Evolutionary conservation across 35 echinoderm and acorn worm genomes (phyloP).

Genomic region (Diadema setosum): DNA sequence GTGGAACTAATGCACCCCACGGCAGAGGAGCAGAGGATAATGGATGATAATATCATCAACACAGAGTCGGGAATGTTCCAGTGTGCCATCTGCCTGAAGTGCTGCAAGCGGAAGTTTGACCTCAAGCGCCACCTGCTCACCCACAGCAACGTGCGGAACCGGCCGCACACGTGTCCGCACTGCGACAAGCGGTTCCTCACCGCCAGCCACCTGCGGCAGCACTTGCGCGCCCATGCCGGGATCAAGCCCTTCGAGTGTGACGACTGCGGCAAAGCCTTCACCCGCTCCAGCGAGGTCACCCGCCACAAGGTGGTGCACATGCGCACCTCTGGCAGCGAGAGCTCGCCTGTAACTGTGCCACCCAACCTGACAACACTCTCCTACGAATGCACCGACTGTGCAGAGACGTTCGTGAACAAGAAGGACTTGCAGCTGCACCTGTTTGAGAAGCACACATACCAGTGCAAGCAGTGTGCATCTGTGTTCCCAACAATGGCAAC

Average conservation of each 20-base stretch:
- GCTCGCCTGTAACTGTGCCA: not conserved
- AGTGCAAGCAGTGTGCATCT: conserved; percentile 7
- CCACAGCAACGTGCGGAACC: not conserved
- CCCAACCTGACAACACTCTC: not conserved
- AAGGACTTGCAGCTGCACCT: conserved; percentile 15
- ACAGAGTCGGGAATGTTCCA: not conserved
- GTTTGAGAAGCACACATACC: conserved; percentile 23
- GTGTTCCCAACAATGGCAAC: not conserved
- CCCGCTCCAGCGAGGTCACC: conserved; percentile 7
- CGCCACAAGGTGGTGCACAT: conserved; percentile 1
- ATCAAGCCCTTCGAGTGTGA: conserved; percentile 11
- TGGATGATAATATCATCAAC: not conserved
- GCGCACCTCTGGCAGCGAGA: not conserved
- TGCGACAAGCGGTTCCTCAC: conserved; percentile 21
- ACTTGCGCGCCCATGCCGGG: conserved; percentile 14
- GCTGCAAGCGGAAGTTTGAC: conserved; percentile 8
- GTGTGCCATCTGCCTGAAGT: not conserved
- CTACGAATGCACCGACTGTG: conserved; percentile 4
- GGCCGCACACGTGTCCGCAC: not conserved
- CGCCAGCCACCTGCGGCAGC: conserved; percentile 11
- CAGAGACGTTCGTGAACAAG: not conserved
- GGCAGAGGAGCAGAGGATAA: not conserved
- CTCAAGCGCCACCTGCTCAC: not conserved
- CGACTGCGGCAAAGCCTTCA: not conserved
- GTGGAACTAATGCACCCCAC: not conserved